Base-by-base conservation (phyloP, 1,140 invertebrate species). In the Lutraria rhynchaena region DNA sequence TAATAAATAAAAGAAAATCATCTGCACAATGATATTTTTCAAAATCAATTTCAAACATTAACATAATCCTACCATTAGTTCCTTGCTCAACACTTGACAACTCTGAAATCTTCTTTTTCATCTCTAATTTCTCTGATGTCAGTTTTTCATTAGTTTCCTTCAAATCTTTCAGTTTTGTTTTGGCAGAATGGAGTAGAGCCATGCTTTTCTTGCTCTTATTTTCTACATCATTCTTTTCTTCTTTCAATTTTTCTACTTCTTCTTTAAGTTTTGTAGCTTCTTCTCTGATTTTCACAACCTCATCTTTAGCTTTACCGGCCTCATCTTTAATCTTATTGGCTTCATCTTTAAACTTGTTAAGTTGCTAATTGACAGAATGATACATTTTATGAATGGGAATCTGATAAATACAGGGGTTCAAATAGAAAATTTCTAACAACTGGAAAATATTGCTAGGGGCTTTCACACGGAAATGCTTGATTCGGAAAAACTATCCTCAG, bases 221-320 rank as follows among this genome's bases (percentile, higher is more conserved):
- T 93, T 91, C 96, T 95, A 33, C 95, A 94, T 87, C 96, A 93
- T 86, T 96, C 95, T 87, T 96, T 95, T 87, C 95, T 95, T 83
- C 95, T 95, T 83, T 94, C 88, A 89, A 93, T 94, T 44, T 93
- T 90, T 67, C 65, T 2, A 55, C 31, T 9, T 85, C 85, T 29
- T 58, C 81, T 75, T 41, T 41, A 31, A 58, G 15, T 58, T 58
- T 58, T 13, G 19, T 31, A n/a, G 15, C 27, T 41, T 41, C 37
- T 41, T 41, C 37, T 41, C 15, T 41, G 5, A 41, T 41, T 41
- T 41, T 41, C 5, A 15, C 19, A 29, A 57, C 27, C 27, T 58
- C 55, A 24, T 58, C 55, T 31, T 58, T 58, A 24, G 31, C 31
- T 15, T 58, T 58, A 24, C 2, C 27, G 13, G 31, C 13, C 15